Percentiles rank a stretch among this genome's conserved stretches.
Conservation (phyloP, 2,888 invertebrate genomes). For the Physocephala rufipes region DNA sequence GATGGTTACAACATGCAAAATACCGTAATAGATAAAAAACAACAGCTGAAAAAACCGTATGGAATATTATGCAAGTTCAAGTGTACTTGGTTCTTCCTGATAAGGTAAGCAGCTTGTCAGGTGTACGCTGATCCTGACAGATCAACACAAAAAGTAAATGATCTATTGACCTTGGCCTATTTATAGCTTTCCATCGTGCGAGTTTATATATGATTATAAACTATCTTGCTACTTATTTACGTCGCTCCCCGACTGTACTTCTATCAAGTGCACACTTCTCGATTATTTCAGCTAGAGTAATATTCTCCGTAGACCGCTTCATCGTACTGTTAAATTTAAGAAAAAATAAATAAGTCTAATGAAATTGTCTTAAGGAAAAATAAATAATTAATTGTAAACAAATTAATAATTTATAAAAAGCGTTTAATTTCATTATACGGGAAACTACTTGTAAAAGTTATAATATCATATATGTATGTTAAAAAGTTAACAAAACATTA, state of each 20-base stretch:
- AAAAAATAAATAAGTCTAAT: slow-evolving; percentile 5
- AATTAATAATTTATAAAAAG: neutral
- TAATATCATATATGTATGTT: too few species aligned
- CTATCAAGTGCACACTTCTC: slow-evolving; percentile 61
- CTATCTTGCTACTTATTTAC: slow-evolving; percentile 64
- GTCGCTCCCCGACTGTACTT: slow-evolving; percentile 64
- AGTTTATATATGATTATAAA: slow-evolving; percentile 64
- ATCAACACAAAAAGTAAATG: neutral
- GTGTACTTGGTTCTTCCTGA: slow-evolving; percentile 63
- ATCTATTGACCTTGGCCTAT: neutral
- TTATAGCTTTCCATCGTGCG: slow-evolving; percentile 61
- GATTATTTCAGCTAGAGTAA: slow-evolving; percentile 57
- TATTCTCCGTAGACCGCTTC: slow-evolving; percentile 5
- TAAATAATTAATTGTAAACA: neutral
- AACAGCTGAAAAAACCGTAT: slow-evolving; percentile 61
- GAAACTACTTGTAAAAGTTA: neutral
- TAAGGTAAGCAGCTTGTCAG: slow-evolving; percentile 50
- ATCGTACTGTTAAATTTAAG: slow-evolving; percentile 7
- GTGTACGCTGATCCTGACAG: neutral
- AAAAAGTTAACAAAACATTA: too few species aligned
- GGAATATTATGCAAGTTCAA: slow-evolving; percentile 64
- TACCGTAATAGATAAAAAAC: slow-evolving; percentile 60
- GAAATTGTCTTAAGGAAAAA: too few species aligned
- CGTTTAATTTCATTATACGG: neutral
- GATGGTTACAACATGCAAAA: slow-evolving; percentile 64